phyloP scores from a whole-genome alignment of 2,113 vertebrate genomes.

The Cacatua alba region DNA sequence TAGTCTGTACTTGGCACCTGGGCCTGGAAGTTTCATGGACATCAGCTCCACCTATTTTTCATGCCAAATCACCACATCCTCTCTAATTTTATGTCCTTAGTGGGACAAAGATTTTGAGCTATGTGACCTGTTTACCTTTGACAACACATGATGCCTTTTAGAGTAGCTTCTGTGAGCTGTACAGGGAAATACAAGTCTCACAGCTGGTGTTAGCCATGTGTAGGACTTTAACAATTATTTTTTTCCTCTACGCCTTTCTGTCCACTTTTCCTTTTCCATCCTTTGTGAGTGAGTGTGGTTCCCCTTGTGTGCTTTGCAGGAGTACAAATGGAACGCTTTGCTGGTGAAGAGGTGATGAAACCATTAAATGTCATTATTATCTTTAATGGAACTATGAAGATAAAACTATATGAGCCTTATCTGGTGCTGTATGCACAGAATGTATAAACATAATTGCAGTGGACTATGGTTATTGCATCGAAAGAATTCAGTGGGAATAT shows the following conservation, averaged over 20 bases:
- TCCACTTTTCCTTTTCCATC: neutral
- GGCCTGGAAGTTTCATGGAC: neutral
- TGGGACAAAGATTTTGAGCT: neutral
- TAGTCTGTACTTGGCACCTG: accelerated
- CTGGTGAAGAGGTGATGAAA: neutral
- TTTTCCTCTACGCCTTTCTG: neutral
- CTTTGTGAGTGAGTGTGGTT: neutral
- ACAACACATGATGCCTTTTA: neutral
- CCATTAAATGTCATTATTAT: neutral
- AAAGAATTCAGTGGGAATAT: conserved; percentile 13
- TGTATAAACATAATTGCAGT: neutral
- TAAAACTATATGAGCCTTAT: neutral
- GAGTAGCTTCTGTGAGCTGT: neutral
- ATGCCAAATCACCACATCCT: neutral
- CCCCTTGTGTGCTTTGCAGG: neutral
- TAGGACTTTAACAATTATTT: neutral
- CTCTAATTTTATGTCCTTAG: neutral
- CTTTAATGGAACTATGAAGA: neutral
- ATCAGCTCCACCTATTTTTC: neutral
- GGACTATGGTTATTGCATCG: neutral
- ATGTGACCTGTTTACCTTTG: neutral
- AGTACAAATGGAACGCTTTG: neutral
- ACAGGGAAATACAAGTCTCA: neutral
- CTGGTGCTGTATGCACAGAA: neutral
- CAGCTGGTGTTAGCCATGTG: neutral